Evolutionary conservation across 1,140 invertebrate genomes (phyloP).

Genomic region (Pantala flavescens): DNA sequence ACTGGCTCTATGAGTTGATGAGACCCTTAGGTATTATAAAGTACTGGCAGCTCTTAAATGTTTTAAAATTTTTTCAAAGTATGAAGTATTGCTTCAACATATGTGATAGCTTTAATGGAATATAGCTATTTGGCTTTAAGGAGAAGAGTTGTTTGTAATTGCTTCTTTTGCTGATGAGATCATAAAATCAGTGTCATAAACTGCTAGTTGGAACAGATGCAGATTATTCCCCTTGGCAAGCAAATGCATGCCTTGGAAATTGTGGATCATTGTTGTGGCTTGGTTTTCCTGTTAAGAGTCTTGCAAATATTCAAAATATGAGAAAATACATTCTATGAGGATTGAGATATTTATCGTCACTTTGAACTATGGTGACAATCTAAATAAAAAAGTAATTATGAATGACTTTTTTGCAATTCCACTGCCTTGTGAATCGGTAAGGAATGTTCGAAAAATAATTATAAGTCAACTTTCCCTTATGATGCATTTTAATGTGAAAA

Average conservation of each 20-base stretch:
- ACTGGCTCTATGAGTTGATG: background rate
- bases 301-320: background rate
- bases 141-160: background rate
- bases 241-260: background rate
- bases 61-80: background rate
- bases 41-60: background rate
- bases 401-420: background rate
- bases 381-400: background rate
- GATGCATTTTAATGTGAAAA: background rate
- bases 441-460: background rate
- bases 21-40: background rate
- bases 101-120: background rate
- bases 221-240: background rate
- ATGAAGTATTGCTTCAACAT: background rate
- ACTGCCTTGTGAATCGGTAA: background rate
- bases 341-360: background rate
- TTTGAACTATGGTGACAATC: background rate
- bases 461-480: background rate
- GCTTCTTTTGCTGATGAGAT: background rate
- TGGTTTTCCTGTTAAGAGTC: background rate
- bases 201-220: background rate
- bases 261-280: no score
- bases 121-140: background rate
- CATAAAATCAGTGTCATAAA: background rate
- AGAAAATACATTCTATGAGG: background rate